Base-by-base conservation (phyloP, 2,888 invertebrate genomes). In the Drosophila siamana region DNA sequence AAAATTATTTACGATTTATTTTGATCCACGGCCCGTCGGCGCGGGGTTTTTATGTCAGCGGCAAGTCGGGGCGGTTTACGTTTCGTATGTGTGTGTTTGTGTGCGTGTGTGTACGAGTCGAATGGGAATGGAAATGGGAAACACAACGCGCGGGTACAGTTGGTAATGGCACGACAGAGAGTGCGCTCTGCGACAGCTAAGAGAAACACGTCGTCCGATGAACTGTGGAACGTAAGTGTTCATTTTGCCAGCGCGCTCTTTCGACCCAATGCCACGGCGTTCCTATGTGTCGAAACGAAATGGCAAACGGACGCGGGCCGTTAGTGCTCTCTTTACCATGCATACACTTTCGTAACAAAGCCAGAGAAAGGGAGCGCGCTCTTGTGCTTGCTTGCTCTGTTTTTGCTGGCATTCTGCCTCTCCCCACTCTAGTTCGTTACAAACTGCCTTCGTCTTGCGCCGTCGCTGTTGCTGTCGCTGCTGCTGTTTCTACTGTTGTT, bases 1-100 rank as follows among this genome's bases (percentile, higher is more conserved):
- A 86, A 86, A 85, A 85, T 82, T 87, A 84, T 87, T 84, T 84
- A 84, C 84, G 84, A 84, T 84, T 87, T 84, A 84, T 84, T 84
- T 84, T 84, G 84, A 84, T 87, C 67, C 66, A 50, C 19, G 16
- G 52, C 43, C 5, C 22, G n/a, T 78, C 0, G 56, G 9, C 24
- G 65, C 52, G 70, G 68, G 80, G 78, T 74, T 85, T 86, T 82
- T 74, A 74, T 84, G 84, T 84, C 84, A 84, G 69, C 69, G 85
- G 84, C 68, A 81, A 78, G 84, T 78, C 54, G 77, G 56, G 83
- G 82, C 44, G 52, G 51, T 28, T 47, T 28, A 11, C 30, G 8
- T 3, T 8, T 9, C 9, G 28, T 8, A 8, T 28, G 28, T 28
- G 28, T 9, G 28, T 28, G 28, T 3, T 8, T 28, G 28, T 9